A percentile compares a stretch with the other conserved stretches of the same genome.
Evolutionary conservation across 2,797 vertebrate genomes (phyloP).

Genomic region (Xenops minutus): DNA sequence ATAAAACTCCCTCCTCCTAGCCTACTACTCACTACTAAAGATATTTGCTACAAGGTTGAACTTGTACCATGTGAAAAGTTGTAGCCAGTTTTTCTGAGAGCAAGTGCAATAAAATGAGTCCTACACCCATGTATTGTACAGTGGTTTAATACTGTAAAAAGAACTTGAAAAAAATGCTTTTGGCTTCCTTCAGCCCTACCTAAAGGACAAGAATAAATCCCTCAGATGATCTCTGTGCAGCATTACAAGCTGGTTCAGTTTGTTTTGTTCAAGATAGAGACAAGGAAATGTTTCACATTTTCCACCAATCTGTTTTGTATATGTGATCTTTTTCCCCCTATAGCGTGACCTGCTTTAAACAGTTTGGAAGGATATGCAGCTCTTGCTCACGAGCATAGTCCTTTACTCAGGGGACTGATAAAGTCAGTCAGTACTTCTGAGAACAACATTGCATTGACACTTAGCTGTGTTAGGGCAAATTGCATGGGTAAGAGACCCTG

Average conservation of each 20-base stretch:
- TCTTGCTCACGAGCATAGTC: neutral
- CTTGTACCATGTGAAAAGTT: neutral
- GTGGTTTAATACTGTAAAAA: neutral
- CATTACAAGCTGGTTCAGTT: conserved; percentile 13
- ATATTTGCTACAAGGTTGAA: neutral
- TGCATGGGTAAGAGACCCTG: neutral
- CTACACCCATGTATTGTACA: neutral
- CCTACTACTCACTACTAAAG: neutral
- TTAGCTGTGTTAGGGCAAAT: neutral
- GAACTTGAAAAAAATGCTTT: conserved; percentile 9
- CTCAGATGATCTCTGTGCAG: neutral
- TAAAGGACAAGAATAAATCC: conserved; percentile 48
- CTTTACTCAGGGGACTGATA: conserved; percentile 53
- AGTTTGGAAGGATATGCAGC: conserved; percentile 33
- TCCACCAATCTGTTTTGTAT: conserved; percentile 60
- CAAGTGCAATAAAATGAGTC: neutral
- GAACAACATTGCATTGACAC: neutral
- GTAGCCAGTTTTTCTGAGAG: conserved; percentile 22
- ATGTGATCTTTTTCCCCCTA: conserved; percentile 3
- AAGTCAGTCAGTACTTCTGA: conserved; percentile 10
- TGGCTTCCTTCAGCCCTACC: conserved; percentile 10
- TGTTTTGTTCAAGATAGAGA: conserved; percentile 49
- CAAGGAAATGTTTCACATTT: conserved; percentile 61
- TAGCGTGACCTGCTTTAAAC: conserved; percentile 37
- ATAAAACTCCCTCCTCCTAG: neutral